These are phyloP conservation scores for Heliangelus exortis DNA, from an alignment of 2,797 vertebrate species.

Conservation along the genomic window DNA sequence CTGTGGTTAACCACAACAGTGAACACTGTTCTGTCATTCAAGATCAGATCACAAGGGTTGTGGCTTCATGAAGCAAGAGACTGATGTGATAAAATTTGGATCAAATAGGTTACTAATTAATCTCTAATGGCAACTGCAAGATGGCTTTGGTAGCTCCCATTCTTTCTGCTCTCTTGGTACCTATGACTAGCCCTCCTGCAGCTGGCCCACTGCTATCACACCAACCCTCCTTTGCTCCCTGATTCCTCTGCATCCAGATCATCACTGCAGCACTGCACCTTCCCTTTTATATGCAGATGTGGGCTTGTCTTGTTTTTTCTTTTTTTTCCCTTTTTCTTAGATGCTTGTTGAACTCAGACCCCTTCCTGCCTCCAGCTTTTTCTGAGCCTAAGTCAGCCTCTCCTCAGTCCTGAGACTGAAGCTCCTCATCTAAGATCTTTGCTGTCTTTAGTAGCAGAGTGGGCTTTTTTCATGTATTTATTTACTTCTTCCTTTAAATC, in stretches of 20 bases:
- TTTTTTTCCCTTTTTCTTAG: not conserved
- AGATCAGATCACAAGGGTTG: not conserved
- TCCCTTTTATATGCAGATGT: not conserved
- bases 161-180: not conserved
- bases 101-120: not conserved
- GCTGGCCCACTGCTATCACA: not conserved
- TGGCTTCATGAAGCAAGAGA: not conserved
- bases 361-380: not conserved
- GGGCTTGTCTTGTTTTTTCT: not conserved
- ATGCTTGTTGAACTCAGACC: not conserved
- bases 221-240: not conserved
- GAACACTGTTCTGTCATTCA: not conserved
- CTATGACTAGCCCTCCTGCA: not conserved
- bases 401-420: not conserved
- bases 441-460: not conserved
- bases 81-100: not conserved
- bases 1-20: not conserved
- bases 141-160: not conserved
- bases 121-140: not conserved
- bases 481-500: conserved; percentile 12
- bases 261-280: not conserved
- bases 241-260: not conserved
- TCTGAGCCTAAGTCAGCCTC: not conserved
- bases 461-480: not conserved
- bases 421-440: not conserved